phyloP scores from a whole-genome alignment of 2,888 invertebrate species.

The Xestia sexstrigata region DNA sequence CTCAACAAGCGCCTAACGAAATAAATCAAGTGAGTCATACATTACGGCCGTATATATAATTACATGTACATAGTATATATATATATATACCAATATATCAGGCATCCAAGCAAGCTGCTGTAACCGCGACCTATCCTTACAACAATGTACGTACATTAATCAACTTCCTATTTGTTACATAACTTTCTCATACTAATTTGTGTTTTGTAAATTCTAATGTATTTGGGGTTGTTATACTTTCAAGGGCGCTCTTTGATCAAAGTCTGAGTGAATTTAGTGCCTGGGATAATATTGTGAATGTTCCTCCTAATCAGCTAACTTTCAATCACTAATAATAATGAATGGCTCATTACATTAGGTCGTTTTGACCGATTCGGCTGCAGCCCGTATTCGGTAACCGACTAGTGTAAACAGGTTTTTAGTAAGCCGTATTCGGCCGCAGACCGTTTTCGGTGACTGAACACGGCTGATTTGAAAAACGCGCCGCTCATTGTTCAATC shows the following conservation, averaged over 20 bases:
- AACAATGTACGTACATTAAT: conserved; percentile 40
- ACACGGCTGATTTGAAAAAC: too few species aligned
- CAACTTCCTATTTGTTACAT: conserved; percentile 18
- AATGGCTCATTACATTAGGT: too few species aligned
- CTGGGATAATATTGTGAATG: background rate
- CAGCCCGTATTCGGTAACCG: too few species aligned
- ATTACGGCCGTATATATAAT: conserved; percentile 32
- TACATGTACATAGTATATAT: conserved; percentile 2
- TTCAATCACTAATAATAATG: too few species aligned
- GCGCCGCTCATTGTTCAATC: too few species aligned
- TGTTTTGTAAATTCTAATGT: conserved; percentile 7
- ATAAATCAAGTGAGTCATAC: conserved; percentile 48
- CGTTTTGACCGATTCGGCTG: too few species aligned
- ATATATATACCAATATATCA: conserved; percentile 44
- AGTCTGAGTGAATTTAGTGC: background rate
- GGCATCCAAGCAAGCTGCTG: conserved; percentile 30
- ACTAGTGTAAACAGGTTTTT: too few species aligned
- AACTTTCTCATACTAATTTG: conserved; percentile 12
- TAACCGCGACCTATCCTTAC: conserved; percentile 42
- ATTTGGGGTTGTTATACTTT: background rate
- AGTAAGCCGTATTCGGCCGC: too few species aligned
- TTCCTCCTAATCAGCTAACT: background rate
- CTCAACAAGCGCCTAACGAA: conserved; percentile 43
- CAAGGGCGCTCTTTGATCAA: conserved; percentile 6
- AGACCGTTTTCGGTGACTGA: too few species aligned